Conservation (phyloP, 2,113 vertebrate genomes). For the Probosciger aterrimus region DNA sequence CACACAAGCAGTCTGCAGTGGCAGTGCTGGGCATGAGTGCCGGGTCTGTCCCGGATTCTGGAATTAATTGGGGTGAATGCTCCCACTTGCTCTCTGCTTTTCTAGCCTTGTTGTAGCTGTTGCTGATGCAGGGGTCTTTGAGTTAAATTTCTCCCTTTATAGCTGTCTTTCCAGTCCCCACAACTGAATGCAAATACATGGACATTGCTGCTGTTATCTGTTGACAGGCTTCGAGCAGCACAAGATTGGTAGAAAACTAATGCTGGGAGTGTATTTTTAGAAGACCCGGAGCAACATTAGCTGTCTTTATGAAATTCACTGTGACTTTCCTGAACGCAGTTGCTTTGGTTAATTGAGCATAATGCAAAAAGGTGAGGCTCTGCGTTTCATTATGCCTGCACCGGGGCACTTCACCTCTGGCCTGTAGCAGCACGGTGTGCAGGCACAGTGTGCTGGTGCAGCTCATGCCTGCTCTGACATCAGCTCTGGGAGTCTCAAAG, state of each 20-base stretch:
- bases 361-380: neutral
- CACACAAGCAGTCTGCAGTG: neutral
- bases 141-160: neutral
- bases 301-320: neutral
- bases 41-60: neutral
- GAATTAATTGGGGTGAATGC: neutral
- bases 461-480: neutral
- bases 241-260: neutral
- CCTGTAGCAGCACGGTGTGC: neutral
- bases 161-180: neutral
- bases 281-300: neutral
- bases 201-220: neutral
- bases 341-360: neutral
- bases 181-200: neutral
- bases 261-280: neutral
- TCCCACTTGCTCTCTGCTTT: neutral
- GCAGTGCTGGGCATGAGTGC: accelerated
- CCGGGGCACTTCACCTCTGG: neutral
- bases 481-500: neutral
- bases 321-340: neutral
- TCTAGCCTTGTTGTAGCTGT: neutral
- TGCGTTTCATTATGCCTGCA: neutral
- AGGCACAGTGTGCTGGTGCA: accelerated
- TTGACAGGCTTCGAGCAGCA: neutral
- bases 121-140: neutral